Base-by-base conservation (phyloP, 2,113 vertebrate species). In the Catharus minimus region DNA sequence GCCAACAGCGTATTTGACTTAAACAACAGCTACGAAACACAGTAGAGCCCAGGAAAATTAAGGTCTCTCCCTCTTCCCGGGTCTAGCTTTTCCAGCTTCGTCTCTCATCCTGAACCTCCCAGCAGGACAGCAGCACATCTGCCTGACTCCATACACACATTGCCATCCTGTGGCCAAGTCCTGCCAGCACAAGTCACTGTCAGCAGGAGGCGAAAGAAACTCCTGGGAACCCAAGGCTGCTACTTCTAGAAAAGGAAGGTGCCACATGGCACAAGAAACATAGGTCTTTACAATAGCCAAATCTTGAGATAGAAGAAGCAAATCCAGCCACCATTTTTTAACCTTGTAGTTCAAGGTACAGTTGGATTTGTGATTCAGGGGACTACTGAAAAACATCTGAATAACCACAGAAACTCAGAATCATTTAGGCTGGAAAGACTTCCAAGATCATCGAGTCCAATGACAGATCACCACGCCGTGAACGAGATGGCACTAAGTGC, bases 161-260 rank as follows among this genome's bases (percentile, higher is more conserved):
- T 92, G 92, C 92, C 94, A 93, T 90, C 95, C 92, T 72, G 86
- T 66, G 92, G 90, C 30, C 90, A 55, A 38, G 30, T 38, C 28
- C 89, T 66, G 92, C 30, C 80, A 82, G 68, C n/a, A 41, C 92
- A 91, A 38, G 41, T 0, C 18, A 10, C 65, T 27, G 23, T 3
- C 56, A 4, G 27, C 18, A 32, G 8, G 11, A n/a, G 23, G 27
- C 20, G 32, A 44, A 44, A 79, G 7, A 7, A 26, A 11, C n/a
- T n/a, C 13, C 44, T 15, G 23, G 5, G 27, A 80, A 13, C 9
- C 0, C 2, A 41, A 20, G 2, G 28, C 39, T 32, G 17, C 68
- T 61, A 0, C 62, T 62, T 64, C 47, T 21, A 3, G 68, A 61
- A 46, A 41, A 36, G 18, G 12, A 66, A 78, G 18, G 7, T 26